Conservation (phyloP, 2,797 vertebrate genomes). For the Scyliorhinus canicula region DNA sequence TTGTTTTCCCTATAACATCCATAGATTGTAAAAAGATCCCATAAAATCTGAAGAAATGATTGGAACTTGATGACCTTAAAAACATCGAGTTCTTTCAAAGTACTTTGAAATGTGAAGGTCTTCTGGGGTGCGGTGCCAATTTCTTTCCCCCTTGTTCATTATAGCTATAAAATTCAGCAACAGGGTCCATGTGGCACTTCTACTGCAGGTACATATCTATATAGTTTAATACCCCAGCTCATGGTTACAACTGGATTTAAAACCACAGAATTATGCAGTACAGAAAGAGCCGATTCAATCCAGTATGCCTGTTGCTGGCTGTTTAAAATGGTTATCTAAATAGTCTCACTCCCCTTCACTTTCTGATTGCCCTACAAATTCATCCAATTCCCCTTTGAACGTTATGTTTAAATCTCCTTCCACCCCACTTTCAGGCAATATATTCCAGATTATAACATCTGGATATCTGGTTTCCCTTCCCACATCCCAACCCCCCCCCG, state of each 20-base stretch:
- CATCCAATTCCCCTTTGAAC: not conserved
- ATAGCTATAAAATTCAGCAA: not conserved
- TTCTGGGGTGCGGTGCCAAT: not conserved
- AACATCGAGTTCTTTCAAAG: not conserved
- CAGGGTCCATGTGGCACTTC: not conserved
- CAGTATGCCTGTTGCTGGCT: not conserved
- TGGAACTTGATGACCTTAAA: not conserved
- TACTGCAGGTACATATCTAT: too few species aligned
- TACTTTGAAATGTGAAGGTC: conserved; percentile 20
- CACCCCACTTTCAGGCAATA: not conserved
- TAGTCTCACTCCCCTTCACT: not conserved
- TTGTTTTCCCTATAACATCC: not conserved
- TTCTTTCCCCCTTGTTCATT: not conserved
- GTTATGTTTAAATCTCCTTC: not conserved
- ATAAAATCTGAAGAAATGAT: not conserved
- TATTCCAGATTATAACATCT: not conserved
- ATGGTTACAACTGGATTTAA: not conserved
- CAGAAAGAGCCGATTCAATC: not conserved
- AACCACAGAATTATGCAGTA: not conserved
- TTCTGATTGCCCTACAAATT: not conserved
- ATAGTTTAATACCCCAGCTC: not conserved
- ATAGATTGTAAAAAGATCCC: not conserved
- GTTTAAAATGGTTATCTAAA: not conserved
- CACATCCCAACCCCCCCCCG: not conserved
- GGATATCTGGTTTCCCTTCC: not conserved